phyloP scores from a whole-genome alignment of 2,797 vertebrate genomes.

The Benthosema pterotum region DNA sequence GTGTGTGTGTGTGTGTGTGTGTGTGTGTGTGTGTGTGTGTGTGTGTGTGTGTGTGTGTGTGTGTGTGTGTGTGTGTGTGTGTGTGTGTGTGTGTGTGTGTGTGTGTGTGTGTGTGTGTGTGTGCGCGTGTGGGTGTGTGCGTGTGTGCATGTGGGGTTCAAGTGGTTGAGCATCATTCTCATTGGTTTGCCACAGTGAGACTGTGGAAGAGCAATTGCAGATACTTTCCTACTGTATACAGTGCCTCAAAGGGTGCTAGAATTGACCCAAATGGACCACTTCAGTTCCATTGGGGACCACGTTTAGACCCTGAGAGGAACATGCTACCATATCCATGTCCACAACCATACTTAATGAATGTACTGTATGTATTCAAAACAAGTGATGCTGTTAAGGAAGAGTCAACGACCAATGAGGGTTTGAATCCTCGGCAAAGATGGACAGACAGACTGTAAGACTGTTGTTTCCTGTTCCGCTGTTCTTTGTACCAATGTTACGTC shows the following conservation, averaged over 20 bases:
- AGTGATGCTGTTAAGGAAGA: constrained; percentile 15
- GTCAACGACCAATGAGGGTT: neutral
- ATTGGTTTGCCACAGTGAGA: constrained; percentile 34
- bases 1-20: no score
- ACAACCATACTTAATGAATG: constrained; percentile 63
- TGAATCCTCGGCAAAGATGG: constrained; percentile 3
- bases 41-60: no score
- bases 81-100: no score
- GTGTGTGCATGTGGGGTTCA: no score
- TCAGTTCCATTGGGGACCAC: no score
- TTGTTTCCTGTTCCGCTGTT: constrained; percentile 9
- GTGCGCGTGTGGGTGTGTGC: no score
- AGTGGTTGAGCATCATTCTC: constrained; percentile 6
- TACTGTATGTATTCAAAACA: constrained; percentile 59
- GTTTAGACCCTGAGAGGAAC: no score
- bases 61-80: no score
- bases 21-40: no score
- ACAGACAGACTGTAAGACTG: constrained; percentile 8
- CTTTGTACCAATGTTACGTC: constrained; percentile 6
- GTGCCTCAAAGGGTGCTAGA: no score
- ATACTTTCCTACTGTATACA: constrained; percentile 38
- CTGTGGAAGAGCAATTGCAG: constrained; percentile 20
- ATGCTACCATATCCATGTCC: constrained; percentile 20
- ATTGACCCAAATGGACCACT: no score
- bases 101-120: no score